Evolutionary conservation across 2,888 invertebrate genomes (phyloP).

Genomic region (Salpingus planirostris): DNA sequence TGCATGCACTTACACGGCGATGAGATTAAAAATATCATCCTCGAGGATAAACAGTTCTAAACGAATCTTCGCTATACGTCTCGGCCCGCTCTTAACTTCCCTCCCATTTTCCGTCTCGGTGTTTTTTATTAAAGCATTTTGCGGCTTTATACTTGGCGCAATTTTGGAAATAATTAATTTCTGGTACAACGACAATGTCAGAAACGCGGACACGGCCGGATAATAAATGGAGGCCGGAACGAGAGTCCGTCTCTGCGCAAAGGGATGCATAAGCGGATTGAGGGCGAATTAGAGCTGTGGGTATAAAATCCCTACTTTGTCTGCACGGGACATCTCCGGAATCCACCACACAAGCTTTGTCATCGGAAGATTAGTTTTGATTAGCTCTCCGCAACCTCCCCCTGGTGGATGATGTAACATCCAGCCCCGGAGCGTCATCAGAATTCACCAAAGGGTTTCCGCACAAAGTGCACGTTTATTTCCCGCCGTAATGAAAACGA

Average conservation of each 20-base stretch:
- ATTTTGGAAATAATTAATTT: too few species aligned
- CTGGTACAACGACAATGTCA: not conserved
- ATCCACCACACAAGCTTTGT: slow-evolving; percentile 24
- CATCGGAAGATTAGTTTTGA: slow-evolving; percentile 32
- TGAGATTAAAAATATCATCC: not conserved
- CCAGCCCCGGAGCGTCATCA: too few species aligned
- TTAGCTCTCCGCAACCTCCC: slow-evolving; percentile 24
- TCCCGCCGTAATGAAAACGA: too few species aligned
- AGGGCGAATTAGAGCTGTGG: slow-evolving; percentile 30
- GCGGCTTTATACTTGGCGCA: too few species aligned
- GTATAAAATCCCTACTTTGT: slow-evolving; percentile 29
- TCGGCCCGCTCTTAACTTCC: too few species aligned
- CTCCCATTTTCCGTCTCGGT: too few species aligned
- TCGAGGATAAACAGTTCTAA: too few species aligned
- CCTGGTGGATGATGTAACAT: too few species aligned
- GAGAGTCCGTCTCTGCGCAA: slow-evolving; percentile 21
- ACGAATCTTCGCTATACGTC: too few species aligned
- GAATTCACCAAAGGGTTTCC: too few species aligned
- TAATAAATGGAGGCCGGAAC: slow-evolving; percentile 11
- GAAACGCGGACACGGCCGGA: not conserved
- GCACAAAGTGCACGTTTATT: too few species aligned
- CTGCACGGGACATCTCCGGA: slow-evolving; percentile 17
- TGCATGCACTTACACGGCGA: not conserved
- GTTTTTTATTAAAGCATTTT: too few species aligned
- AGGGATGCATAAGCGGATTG: slow-evolving; percentile 35